phyloP scores from a whole-genome alignment of 2,797 vertebrate genomes.

The Hipposideros larvatus region DNA sequence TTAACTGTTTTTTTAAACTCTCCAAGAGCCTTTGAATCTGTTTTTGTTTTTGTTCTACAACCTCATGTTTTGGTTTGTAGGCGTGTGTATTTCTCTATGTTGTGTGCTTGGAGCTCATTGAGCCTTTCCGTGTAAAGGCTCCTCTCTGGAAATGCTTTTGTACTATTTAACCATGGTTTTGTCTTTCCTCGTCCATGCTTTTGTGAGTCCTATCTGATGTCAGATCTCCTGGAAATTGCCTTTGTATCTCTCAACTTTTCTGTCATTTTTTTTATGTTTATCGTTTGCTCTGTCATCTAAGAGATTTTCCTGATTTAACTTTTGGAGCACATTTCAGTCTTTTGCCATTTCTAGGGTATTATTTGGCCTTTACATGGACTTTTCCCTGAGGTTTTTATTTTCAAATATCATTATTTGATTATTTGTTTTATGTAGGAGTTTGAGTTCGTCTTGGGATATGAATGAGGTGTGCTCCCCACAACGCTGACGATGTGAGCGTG shows the following conservation, averaged over 20 bases:
- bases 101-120: not conserved
- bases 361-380: not conserved
- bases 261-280: not conserved
- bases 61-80: not conserved
- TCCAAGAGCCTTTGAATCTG: not conserved
- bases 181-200: not conserved
- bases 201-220: not conserved
- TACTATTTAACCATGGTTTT: not conserved
- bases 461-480: not conserved
- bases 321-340: not conserved
- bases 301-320: not conserved
- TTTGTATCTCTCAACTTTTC: not conserved
- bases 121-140: not conserved
- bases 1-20: not conserved
- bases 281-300: not conserved
- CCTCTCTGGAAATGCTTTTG: not conserved
- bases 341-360: not conserved
- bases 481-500: no score
- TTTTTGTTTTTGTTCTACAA: not conserved
- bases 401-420: not conserved
- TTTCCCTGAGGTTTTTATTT: not conserved
- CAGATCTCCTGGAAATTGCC: not conserved
- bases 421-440: not conserved
- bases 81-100: not conserved
- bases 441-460: not conserved